Base-by-base conservation (phyloP, 2,797 vertebrate species). In the Lateolabrax maculatus region DNA sequence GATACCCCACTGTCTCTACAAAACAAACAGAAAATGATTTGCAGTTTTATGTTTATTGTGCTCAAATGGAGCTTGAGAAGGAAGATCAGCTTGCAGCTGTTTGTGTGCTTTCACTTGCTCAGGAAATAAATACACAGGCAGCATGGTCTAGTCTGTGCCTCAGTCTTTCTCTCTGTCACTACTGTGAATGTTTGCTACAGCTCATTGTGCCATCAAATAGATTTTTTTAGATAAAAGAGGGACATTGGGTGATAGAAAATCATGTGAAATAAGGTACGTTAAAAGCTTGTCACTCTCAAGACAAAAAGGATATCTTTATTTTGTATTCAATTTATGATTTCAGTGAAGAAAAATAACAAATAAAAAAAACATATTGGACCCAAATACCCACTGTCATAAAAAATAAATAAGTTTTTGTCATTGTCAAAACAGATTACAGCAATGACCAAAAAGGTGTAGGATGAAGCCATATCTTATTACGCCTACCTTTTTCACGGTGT, bases 31-130 rank as follows among this genome's bases (percentile, higher is more conserved):
- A 79, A 76, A 83, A 71, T 67, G 61, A 62, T 63, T 70, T 65
- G 66, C 39, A 66, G 43, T 84, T 82, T 77, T 66, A 74, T 75
- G 67, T 76, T 86, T 60, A 86, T 79, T 88, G 75, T 71, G 65
- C 77, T 80, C 51, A 77, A 77, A 78, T 82, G 64, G 63, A 29
- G 60, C 63, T 57, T 44, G 67, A 82, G 71, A 73, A 73, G 52
- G 39, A 58, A 66, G 39, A 86, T 81, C 58, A 73, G 72, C 58
- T 36, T 27, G 58, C 41, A 67, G 77, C 57, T 44, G 53, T 72
- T 75, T 77, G 49, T 75, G 56, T 29, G 34, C 36, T 62, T 87
- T 84, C 16, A 71, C 79, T 83, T 69, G 60, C 56, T 48, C 36
- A 55, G 53, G 19, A 73, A 71, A 73, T 41, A 76, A 69, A 77